Evolutionary conservation across 2,888 invertebrate species (phyloP), one percentile per base, ranked within the genome.

Genomic region (Himalopsyche tibetana): DNA sequence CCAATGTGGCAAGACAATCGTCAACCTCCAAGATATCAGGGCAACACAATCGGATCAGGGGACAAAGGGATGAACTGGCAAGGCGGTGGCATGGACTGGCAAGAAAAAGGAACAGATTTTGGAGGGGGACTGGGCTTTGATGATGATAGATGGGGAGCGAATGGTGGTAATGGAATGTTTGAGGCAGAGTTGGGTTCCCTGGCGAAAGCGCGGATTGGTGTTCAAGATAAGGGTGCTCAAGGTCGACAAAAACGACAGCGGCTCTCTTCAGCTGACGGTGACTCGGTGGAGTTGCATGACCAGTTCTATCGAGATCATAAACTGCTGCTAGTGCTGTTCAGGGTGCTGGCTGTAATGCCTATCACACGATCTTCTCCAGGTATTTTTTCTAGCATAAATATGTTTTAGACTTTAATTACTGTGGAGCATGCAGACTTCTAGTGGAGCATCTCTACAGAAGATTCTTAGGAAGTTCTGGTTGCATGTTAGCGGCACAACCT

Each of bases 281-380:
- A 94, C 89, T 93, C 93, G 6, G 93, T 94, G 69, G 95, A 95
- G 90, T 91, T 92, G 69, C 94, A 95, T 90, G 95, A 95, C 89
- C 94, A 95, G 90, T 95, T 95, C 91, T 95, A 95, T 89, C 92
- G 94, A 82, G 95, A 95, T 89, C 95, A 95, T 89, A 95, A 95
- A 90, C 90, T 95, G 84, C 91, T 95, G 45, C 90, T 95, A 38
- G 93, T 94, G 82, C 90, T 95, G 82, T 95, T 95, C 90, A 92
- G 94, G 88, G 94, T 93, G 0, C 91, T 95, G 69, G 95, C 94
- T 0, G 95, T 95, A 2, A 95, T 95, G 95, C 95, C 95, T 1
- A 94, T 94, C 88, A 92, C 93, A 5, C 91, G 94, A 42, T 94
- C 94, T 0, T 90, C 93, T 6, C 94, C 94, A 89, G 94, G 94